Percentiles rank a stretch among this genome's conserved stretches.
These are phyloP conservation scores for Mesopsocus fuscifrons DNA, from an alignment of 2,888 invertebrate genomes.

Conservation along the genomic window DNA sequence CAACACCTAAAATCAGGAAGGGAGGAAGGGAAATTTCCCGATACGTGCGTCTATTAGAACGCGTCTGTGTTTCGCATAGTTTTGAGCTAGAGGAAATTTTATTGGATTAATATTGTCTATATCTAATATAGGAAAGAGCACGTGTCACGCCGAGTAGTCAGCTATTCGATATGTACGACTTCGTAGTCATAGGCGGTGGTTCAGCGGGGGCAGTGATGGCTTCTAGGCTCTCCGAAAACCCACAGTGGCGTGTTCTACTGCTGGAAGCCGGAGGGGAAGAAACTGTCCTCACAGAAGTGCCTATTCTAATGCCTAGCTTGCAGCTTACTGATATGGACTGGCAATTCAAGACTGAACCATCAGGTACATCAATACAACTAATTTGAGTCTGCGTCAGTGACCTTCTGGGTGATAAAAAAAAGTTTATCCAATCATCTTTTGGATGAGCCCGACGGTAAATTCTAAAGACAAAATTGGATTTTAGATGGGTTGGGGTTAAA, in stretches of 20 bases:
- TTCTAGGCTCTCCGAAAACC: conserved; percentile 47
- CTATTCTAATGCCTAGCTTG: conserved; percentile 46
- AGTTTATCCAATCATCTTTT: neutral
- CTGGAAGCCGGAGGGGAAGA: conserved; percentile 66
- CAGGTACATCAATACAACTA: conserved; percentile 30
- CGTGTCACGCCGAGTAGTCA: conserved; percentile 32
- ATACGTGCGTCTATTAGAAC: too few relatives aligned
- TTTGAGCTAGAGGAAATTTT: too few relatives aligned
- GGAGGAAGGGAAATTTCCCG: too few relatives aligned
- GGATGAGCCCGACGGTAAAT: neutral
- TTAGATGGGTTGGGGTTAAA: neutral
- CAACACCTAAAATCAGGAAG: too few relatives aligned
- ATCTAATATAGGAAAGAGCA: conserved; percentile 39
- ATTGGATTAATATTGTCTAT: too few relatives aligned
- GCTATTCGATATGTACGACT: conserved; percentile 47
- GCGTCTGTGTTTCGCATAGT: too few relatives aligned
- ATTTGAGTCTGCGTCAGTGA: too few relatives aligned
- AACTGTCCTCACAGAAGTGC: conserved; percentile 49
- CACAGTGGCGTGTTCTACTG: conserved; percentile 48
- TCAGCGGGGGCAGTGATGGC: conserved; percentile 33
- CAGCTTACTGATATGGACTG: conserved; percentile 61
- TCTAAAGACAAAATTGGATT: neutral
- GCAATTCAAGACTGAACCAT: conserved; percentile 61
- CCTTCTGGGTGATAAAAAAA: too few relatives aligned
- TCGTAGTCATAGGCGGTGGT: conserved; percentile 63